Base-by-base conservation (phyloP, 2,888 invertebrate genomes). In the Parochlus steinenii region DNA sequence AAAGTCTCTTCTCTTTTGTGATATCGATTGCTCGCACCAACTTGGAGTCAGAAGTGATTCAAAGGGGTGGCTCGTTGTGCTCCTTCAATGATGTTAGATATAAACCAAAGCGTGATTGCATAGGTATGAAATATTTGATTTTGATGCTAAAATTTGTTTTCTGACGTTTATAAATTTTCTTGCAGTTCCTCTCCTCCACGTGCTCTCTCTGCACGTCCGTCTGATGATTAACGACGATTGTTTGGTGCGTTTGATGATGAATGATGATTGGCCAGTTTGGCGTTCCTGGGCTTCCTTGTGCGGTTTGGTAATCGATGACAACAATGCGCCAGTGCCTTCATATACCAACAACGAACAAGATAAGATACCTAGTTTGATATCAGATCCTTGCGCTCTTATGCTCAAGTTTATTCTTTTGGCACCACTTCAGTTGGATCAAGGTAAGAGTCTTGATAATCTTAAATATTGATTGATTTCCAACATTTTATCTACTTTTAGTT, bases 31-130 rank as follows among this genome's bases (percentile, higher is more conserved):
- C 81, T 31, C 71, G 93, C 46, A 89, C 85, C 32, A 92, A 92
- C 65, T 67, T 93, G 39, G 93, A 93, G 64, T 72, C 90, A 39
- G 92, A 93, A 61, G 67, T 93, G 29, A 77, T 87, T 41, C 85
- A 87, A 57, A 69, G 86, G 28, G 85, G 83, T n/a, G 87, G 87
- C 7, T 68, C 72, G n/a, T 62, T 87, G 8, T 65, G 65, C 43
- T 53, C 63, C 2, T 55, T 61, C 18, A 61, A 62, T 44, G 63
- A 71, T 47, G 67, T 74, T 16, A 62, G 74, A 3, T 71, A 77
- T 48, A 72, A 74, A 51, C 76, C 80, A 26, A 76, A 81, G 50
- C 67, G 81, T 39, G 81, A 82, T 47, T 82, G 82, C 50, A 77
- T 82, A 48, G 74, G 77, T 77, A 58, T 56, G 52, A 47, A 28